Conservation (phyloP, 2,113 vertebrate species). For the Eubucco bourcierii region DNA sequence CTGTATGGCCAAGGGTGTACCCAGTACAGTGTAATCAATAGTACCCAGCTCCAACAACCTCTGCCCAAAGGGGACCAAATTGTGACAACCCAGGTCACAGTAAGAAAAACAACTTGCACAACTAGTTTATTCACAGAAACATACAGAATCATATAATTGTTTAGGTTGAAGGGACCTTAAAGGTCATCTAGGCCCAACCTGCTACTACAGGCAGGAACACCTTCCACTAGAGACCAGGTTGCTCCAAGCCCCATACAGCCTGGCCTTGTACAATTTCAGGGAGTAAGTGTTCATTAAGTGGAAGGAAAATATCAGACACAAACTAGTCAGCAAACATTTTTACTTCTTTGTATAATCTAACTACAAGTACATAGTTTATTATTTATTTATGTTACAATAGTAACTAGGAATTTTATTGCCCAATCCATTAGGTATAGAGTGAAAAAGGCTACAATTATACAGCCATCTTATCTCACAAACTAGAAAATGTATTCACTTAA, state of each 20-base stretch:
- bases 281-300: neutral
- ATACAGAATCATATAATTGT: neutral
- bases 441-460: neutral
- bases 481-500: neutral
- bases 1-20: neutral
- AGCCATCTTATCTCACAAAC: neutral
- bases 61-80: neutral
- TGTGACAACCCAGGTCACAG: neutral
- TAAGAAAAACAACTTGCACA: neutral
- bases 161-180: neutral
- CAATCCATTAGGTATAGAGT: neutral
- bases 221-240: neutral
- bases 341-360: neutral
- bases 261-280: neutral
- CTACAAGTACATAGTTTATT: neutral
- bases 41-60: neutral
- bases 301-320: neutral
- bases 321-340: neutral
- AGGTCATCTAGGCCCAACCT: neutral
- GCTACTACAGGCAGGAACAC: neutral
- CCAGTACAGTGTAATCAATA: no score
- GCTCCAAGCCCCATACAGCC: neutral
- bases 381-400: neutral
- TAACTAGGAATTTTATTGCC: neutral
- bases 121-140: neutral